Evolutionary conservation across 2,888 invertebrate species (phyloP), one percentile per base, ranked within the genome.

Genomic region (Meiosimyza decipiens): DNA sequence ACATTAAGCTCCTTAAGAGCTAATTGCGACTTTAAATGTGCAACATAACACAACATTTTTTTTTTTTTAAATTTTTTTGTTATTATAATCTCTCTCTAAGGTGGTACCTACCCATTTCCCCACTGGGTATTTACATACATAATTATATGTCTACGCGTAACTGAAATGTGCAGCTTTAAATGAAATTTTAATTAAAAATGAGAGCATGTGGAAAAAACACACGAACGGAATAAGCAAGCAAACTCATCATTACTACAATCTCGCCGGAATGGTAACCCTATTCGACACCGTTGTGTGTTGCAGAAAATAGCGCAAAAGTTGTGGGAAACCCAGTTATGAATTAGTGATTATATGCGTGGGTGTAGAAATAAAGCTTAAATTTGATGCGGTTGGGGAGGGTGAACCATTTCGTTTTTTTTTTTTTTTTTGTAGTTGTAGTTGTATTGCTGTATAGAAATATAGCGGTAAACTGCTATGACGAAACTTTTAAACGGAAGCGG

Each of bases 141-240:
- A 40, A 40, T 40, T 40, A 40, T 40, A 40, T 40, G 40, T 40
- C 40, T 40, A 40, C 40, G 9, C 40, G 40, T 40, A 40, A 22
- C 16, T 52, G 16, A 54, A 66, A 52, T 66, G 12, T 55, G 50
- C 7, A 50, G 50, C 59, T 49, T 28, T 28, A 68, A 57, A 59
- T 59, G 54, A 68, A 59, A 59, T 68, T 68, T 68, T 68, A 68
- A 68, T 68, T 49, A 68, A 68, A 68, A 63, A 68, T 59, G 9
- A 12, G 22, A 18, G 16, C n/a, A n/a, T 40, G n/a, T 40, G n/a
- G 16, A 33, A 6, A 16, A 11, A 7, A 12, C 28, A 57, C 28
- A 57, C 12, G 40, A 9, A 40, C 9, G 40, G 9, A 40, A 40
- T 9, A 40, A 40, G 9, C 40, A 6, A 40, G 40, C 9, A 18